Conservation (phyloP, 2,797 vertebrate genomes). For the Acridotheres tristis region DNA sequence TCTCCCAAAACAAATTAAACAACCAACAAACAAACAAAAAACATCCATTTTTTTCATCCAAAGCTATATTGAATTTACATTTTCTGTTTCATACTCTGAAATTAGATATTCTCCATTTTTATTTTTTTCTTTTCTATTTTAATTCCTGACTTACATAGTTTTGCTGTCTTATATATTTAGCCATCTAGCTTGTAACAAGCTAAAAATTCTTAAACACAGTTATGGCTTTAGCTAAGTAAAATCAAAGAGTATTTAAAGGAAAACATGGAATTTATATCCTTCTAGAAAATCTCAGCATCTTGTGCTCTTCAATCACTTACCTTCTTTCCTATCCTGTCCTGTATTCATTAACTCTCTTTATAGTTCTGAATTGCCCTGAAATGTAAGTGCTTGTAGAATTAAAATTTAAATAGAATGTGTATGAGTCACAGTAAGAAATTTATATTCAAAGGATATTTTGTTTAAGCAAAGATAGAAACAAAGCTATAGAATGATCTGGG, state of each 20-base stretch:
- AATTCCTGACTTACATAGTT: not conserved
- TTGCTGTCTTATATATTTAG: not conserved
- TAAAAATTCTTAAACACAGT: not conserved
- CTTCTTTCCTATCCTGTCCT: not conserved
- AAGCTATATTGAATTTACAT: not conserved
- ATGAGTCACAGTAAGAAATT: not conserved
- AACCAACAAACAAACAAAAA: not conserved
- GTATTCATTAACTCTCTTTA: not conserved
- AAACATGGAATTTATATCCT: not conserved
- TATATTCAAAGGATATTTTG: not conserved
- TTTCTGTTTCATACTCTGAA: not conserved
- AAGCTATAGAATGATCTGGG: not conserved
- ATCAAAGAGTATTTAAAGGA: not conserved
- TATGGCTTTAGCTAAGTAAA: not conserved
- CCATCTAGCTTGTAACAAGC: not conserved
- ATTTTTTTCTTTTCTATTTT: not conserved
- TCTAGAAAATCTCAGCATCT: not conserved
- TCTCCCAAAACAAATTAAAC: not conserved
- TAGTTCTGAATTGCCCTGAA: not conserved
- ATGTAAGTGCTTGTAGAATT: not conserved
- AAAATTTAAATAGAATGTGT: not conserved
- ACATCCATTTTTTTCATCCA: accelerated
- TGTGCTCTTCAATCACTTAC: not conserved
- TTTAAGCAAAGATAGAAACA: not conserved
- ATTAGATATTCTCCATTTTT: not conserved